Base-by-base conservation (phyloP, 1,140 invertebrate species). In the Bombus waltoni region DNA sequence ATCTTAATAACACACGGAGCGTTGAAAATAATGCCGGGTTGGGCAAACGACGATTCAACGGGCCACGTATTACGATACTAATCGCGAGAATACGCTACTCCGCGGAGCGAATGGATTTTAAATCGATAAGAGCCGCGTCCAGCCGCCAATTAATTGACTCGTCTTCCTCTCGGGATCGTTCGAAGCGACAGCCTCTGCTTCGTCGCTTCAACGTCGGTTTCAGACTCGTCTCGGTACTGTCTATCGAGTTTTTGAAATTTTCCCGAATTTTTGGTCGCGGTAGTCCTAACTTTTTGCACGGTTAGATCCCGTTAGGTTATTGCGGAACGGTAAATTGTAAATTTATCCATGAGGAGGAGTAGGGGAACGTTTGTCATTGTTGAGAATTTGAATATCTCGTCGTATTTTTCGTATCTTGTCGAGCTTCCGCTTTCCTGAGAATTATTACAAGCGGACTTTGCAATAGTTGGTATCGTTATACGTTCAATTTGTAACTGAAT, bases 1-100 rank as follows among this genome's bases (percentile, higher is more conserved):
- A 85, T 85, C 83, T 85, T 85, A 85, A 85, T 85, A 85, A 85
- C 83, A 85, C 83, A 85, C 83, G 68, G 76, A 85, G 78, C 66
- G 83, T 28, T 85, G 83, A 72, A 85, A 85, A 73, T 85, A 85
- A 85, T 85, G 83, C 40, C 77, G 40, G 76, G 83, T 85, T 80
- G 83, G 68, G 77, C 77, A 72, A 85, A 80, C 77, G 68, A 77
- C 77, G 83, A 85, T 85, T 85, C 83, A 57, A 80, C 76, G n/a
- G 77, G 42, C 66, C 83, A 72, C 68, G 77, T 72, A 85, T 85
- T 80, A 80, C 77, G 83, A 85, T 85, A 80, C 68, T 85, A 85
- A 85, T 85, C 83, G 83, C 42, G 68, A 77, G 83, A 85, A 80
- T 65, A 85, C 57, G 81, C 81, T 83, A 78, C 81, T 72, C 42